phyloP scores from a whole-genome alignment of 2,797 vertebrate species.

The Phoebastria nigripes region DNA sequence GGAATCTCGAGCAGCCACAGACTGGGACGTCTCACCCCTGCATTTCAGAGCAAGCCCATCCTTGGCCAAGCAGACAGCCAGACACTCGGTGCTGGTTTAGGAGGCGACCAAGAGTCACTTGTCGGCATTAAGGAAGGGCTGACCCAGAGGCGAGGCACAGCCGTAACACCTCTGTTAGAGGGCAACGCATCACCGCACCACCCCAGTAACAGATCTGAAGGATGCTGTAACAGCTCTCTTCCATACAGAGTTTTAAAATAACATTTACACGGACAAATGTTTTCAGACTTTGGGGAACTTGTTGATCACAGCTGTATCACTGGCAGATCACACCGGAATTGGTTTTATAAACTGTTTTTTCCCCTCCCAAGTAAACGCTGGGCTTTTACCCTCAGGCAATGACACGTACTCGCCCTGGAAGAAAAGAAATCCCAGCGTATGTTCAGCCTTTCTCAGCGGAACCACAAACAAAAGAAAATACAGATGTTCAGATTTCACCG shows the following conservation, averaged over 20 bases:
- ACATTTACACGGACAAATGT: not conserved
- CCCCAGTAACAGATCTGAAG: not conserved
- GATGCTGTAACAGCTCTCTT: not conserved
- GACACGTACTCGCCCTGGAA: not conserved
- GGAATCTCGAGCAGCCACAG: not conserved
- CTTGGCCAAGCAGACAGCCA: not conserved
- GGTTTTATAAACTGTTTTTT: not conserved
- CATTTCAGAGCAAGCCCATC: fast-evolving
- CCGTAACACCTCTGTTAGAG: fast-evolving
- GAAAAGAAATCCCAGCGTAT: not conserved
- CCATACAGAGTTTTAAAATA: not conserved
- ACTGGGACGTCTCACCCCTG: not conserved
- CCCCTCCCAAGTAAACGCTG: not conserved
- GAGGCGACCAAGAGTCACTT: not conserved
- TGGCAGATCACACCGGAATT: not conserved
- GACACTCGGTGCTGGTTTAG: not conserved
- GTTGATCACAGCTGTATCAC: not conserved
- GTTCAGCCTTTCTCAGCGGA: not conserved
- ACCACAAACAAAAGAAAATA: not conserved
- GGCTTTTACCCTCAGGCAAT: not conserved
- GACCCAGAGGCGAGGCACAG: too few relatives aligned
- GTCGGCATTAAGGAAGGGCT: not conserved
- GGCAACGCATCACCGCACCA: fast-evolving
- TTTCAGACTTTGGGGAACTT: not conserved
- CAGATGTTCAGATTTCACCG: not conserved